These are phyloP conservation scores for Siniperca scherzeri DNA, from an alignment of 2,797 vertebrate species.

Conservation along the genomic window DNA sequence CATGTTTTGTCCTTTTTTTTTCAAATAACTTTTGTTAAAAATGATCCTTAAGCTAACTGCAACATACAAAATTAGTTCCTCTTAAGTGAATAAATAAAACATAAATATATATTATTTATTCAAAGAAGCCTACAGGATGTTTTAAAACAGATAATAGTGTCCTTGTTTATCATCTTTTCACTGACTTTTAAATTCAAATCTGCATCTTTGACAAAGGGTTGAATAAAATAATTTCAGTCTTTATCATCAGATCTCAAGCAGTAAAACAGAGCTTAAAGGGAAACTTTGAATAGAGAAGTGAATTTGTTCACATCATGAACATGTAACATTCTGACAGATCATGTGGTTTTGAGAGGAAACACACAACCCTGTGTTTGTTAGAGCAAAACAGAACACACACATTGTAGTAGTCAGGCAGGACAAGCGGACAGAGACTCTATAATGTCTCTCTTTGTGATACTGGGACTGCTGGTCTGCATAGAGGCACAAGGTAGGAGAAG, in stretches of 20 bases:
- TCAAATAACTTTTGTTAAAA: not conserved
- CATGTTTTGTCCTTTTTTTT: not conserved
- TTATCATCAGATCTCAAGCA: not conserved
- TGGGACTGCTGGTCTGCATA: slow-evolving; percentile 23
- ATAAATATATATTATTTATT: not conserved
- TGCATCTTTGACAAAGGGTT: not conserved
- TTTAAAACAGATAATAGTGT: not conserved
- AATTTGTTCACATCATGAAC: not conserved
- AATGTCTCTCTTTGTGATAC: slow-evolving; percentile 16
- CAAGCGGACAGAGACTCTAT: not conserved
- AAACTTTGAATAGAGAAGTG: not conserved
- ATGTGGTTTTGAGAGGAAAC: not conserved
- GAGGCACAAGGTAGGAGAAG: slow-evolving; percentile 13
- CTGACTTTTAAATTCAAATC: not conserved
- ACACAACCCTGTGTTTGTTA: not conserved
- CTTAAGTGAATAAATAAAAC: not conserved
- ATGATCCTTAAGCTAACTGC: not conserved
- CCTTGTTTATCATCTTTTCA: not conserved
- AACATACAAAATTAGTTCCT: not conserved
- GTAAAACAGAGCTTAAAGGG: not conserved
- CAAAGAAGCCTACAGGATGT: too few species aligned
- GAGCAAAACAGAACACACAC: too few species aligned
- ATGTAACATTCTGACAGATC: rapidly evolving
- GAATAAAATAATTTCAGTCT: not conserved
- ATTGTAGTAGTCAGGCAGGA: not conserved